Base-by-base conservation (phyloP, 1,140 invertebrate species). In the Drosophila navojoa region DNA sequence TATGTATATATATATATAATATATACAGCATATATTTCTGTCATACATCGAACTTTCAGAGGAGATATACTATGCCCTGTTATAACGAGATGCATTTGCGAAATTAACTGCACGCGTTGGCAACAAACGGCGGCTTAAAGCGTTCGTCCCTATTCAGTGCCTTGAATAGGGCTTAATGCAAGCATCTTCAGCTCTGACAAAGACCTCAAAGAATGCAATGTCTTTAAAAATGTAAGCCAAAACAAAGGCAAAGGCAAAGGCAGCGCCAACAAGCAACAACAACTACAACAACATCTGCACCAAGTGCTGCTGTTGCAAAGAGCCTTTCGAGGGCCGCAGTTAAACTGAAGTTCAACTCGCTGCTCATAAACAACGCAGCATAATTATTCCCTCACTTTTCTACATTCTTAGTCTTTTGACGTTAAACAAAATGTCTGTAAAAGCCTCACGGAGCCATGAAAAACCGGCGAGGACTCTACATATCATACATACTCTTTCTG, bases 221-320 rank as follows among this genome's bases (percentile, higher is more conserved):
- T 64, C 79, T 71, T 79, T 86, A 71, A 32, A 79, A 79, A 86
- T 79, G 53, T 68, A 59, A 59, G 58, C 58, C 68, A 64, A 82
- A 79, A 70, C 79, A 86, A 86, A 87, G 64, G 59, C 79, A 86
- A 86, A 87, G 64, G 59, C 49, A 59, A 62, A 60, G 54, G 54
- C 42, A 61, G 61, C 19, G 19, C 19, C 19, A 22, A 22, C 19
- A 1, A 22, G 49, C 49, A 59, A 44, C 45, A 69, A 58, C 57
- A 76, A 79, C 49, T 53, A 44, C 45, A 69, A 58, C 57, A 76
- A 79, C 77, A 79, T 60, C 66, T 61, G 61, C 58, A 68, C 82
- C 67, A 82, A 86, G 81, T 73, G 76, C 76, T 66, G 75, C 66
- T 62, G n/a, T n/a, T 63, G 67, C 29, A 52, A 72, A 68, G 60